Percentiles rank a stretch among this genome's conserved stretches.
phyloP scores from a whole-genome alignment of 1,140 invertebrate genomes.

The Conus ventricosus region DNA sequence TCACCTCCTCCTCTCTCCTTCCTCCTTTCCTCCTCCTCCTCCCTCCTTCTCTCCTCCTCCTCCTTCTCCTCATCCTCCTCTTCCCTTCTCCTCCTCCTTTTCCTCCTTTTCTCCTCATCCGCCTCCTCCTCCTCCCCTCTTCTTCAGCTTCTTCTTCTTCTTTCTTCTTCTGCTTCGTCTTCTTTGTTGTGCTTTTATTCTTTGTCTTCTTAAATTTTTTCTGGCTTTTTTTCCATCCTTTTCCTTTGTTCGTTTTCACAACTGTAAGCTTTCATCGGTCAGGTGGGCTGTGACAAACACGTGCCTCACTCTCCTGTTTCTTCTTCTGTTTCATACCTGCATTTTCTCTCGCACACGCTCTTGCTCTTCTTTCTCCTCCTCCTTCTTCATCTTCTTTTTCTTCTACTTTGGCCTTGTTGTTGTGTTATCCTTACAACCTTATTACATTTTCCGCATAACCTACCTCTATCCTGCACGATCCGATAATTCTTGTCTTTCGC shows the following conservation, averaged over 20 bases:
- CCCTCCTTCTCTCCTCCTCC: no score
- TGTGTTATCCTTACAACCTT: no score
- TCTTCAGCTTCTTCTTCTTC: neutral
- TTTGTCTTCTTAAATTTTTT: neutral
- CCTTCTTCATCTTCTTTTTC: slow-evolving; percentile 3
- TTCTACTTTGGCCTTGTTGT: neutral
- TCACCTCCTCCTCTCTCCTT: neutral
- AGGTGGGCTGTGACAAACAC: no score
- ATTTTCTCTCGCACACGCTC: neutral
- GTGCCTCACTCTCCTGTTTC: no score
- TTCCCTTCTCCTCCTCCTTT: no score
- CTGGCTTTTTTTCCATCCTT: neutral
- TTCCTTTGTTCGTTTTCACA: no score
- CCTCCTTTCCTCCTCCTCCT: no score
- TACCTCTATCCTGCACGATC: no score
- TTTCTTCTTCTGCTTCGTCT: neutral
- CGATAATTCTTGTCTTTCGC: no score
- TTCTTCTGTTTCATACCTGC: neutral
- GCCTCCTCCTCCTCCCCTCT: neutral
- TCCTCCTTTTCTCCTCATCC: no score
- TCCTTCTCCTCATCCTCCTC: neutral
- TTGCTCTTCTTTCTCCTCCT: slow-evolving; percentile 1
- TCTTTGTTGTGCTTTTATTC: neutral
- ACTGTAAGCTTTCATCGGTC: no score
- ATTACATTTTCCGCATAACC: no score